A percentile compares a stretch with the other conserved stretches of the same genome.
These are phyloP conservation scores for Muscidifurax raptorellus DNA, from an alignment of 1,140 invertebrate species.

Conservation along the genomic window DNA sequence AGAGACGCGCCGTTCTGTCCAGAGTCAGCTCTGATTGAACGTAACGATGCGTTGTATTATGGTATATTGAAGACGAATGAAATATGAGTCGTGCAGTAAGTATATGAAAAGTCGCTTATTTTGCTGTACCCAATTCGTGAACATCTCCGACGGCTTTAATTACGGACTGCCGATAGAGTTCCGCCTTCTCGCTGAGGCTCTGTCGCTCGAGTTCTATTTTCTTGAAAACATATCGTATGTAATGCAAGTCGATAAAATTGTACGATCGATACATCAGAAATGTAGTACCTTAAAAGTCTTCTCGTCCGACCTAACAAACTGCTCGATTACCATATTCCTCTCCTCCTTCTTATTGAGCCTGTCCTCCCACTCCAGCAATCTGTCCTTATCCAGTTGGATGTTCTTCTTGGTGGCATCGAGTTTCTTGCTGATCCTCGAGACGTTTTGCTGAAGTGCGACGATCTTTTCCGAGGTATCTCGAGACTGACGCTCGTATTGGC, in stretches of 20 bases:
- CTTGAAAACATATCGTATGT: no score
- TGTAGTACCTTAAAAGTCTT: slow-evolving; percentile 77
- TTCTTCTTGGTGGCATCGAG: slow-evolving; percentile 77
- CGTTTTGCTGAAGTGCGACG: slow-evolving; percentile 64
- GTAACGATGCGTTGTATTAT: neutral
- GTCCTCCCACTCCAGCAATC: slow-evolving; percentile 79
- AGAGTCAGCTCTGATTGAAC: slow-evolving; percentile 62
- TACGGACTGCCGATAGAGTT: slow-evolving; percentile 59
- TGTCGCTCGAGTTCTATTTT: slow-evolving; percentile 71
- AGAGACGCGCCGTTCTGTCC: slow-evolving; percentile 68
- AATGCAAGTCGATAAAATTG: no score
- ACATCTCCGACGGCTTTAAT: slow-evolving; percentile 64
- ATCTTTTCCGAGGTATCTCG: slow-evolving; percentile 73
- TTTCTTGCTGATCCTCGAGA: slow-evolving; percentile 74
- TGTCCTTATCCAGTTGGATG: slow-evolving; percentile 79
- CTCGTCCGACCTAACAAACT: slow-evolving; percentile 80
- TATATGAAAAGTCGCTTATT: no score
- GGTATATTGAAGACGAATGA: no score
- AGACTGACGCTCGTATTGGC: slow-evolving; percentile 74
- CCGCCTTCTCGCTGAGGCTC: slow-evolving; percentile 64
- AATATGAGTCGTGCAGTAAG: no score
- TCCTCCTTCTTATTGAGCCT: slow-evolving; percentile 78
- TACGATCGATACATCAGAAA: no score
- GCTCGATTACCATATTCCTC: slow-evolving; percentile 79
- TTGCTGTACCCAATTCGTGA: slow-evolving; percentile 62